Evolutionary conservation across 2,113 vertebrate genomes (phyloP), one percentile per base, ranked within the genome.

Genomic region (Alaudala cheleensis): DNA sequence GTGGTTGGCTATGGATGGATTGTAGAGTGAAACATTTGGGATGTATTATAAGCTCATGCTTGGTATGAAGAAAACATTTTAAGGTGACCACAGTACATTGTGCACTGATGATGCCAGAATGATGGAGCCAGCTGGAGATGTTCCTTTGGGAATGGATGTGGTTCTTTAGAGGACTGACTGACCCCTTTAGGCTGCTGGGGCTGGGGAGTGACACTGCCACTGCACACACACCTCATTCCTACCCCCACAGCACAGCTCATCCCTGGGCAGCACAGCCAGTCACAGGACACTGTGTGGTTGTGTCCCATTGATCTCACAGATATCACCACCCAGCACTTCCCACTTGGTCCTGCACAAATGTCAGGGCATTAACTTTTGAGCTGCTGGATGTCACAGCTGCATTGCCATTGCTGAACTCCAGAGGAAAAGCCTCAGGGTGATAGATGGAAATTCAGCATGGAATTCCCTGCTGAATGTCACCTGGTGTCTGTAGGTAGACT

Each of bases 221-320:
- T 78, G 33, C 37, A 18, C 80, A 22, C 37, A 64, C 22, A 12
- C 5, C 18, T 69, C 12, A 24, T 66, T 77, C 26, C 25, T 42
- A 10, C 12, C 31, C 19, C 20, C 0, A 7, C 6, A 3, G 2
- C 31, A 8, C 28, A 22, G 1, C 37, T 56, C 49, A 37, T 6
- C 53, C 6, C 0, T 31, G 40, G 67, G 37, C 47, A 28, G 14
- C 21, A 19, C 14, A 39, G 37, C 16, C 49, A 39, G 49, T 51
- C 81, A 24, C 39, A 34, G 8, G 66, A 4, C 18, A 1, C 37
- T 25, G 1, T 9, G 21, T 66, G 42, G 45, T 14, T 69, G 26
- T 79, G 42, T 64, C 57, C 47, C 33, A 8, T 1, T 1, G 19
- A 9, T 82, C n/a, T 47, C 39, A 13, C 34, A 49, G 37, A 1